phyloP scores from a whole-genome alignment of 2,888 invertebrate genomes.

The Julus scanicus region DNA sequence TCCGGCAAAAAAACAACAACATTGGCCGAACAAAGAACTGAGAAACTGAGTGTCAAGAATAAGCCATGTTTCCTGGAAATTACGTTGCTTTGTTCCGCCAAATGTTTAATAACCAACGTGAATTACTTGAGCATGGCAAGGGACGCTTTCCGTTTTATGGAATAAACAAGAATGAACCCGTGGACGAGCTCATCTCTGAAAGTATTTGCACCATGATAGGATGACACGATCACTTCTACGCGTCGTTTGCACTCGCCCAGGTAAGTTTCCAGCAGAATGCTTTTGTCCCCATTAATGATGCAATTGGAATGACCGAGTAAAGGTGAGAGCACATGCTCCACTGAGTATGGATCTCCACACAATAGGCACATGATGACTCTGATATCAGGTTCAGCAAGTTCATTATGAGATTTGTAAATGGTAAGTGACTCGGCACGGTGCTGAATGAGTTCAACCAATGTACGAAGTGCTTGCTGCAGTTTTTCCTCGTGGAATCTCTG shows the following conservation, averaged over 20 bases:
- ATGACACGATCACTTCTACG: slow-evolving; percentile 83
- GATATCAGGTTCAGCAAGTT: slow-evolving; percentile 85
- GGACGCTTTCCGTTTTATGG: slow-evolving; percentile 93
- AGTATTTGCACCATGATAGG: slow-evolving; percentile 93
- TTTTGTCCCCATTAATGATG: slow-evolving; percentile 84
- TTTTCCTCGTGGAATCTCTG: slow-evolving; percentile 64
- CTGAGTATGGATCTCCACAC: slow-evolving; percentile 93
- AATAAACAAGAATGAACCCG: slow-evolving; percentile 94
- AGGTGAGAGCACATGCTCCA: slow-evolving; percentile 89
- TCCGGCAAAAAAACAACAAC: too few species aligned
- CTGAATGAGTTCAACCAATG: slow-evolving; percentile 80
- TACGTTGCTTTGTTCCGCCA: not conserved
- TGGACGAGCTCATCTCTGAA: slow-evolving; percentile 92
- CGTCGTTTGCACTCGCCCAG: slow-evolving; percentile 89
- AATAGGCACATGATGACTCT: slow-evolving; percentile 95
- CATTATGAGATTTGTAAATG: slow-evolving; percentile 79
- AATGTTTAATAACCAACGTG: slow-evolving; percentile 19
- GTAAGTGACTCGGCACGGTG: slow-evolving; percentile 80
- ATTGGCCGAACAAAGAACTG: not conserved
- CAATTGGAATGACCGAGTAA: slow-evolving; percentile 87
- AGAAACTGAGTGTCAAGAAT: too few species aligned
- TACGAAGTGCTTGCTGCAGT: slow-evolving; percentile 75
- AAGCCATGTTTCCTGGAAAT: not conserved
- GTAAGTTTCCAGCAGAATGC: slow-evolving; percentile 90
- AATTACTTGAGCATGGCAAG: slow-evolving; percentile 88